phyloP scores from a whole-genome alignment of 1,140 invertebrate species.

The Stegodyphus mimosarum region DNA sequence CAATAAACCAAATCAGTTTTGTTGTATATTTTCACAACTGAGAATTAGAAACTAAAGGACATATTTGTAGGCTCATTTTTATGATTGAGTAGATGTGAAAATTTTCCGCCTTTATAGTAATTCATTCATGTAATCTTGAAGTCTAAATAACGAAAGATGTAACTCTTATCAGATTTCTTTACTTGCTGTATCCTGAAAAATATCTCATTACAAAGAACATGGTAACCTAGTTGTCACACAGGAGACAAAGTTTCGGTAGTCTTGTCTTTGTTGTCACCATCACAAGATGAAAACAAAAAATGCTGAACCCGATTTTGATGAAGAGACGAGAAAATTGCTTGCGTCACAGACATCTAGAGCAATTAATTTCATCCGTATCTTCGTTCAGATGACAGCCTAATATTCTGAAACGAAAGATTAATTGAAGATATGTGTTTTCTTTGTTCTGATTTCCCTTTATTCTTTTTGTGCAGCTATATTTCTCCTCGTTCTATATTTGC shows the following conservation, averaged over 20 bases:
- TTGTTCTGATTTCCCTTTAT: no score
- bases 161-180: not conserved
- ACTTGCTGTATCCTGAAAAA: not conserved
- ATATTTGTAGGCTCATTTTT: no score
- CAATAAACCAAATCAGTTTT: no score
- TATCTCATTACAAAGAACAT: not conserved
- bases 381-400: constrained; percentile 29
- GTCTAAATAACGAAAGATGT: not conserved
- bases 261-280: constrained; percentile 2
- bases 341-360: constrained; percentile 8
- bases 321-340: constrained; percentile 34
- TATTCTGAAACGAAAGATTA: constrained; percentile 35
- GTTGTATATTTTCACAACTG: no score
- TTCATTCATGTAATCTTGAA: no score
- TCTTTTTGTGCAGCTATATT: no score
- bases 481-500: no score
- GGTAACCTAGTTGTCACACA: not conserved
- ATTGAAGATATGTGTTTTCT: constrained; percentile 21
- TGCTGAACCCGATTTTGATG: constrained; percentile 24
- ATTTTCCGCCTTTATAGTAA: no score
- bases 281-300: not conserved
- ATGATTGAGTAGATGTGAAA: no score
- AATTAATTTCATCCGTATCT: constrained; percentile 36
- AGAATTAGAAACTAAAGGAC: no score
- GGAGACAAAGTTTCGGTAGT: not conserved